A percentile compares a stretch with the other conserved stretches of the same genome.
Conservation (phyloP, 2,888 invertebrate genomes). For the Bedellia somnulentella region DNA sequence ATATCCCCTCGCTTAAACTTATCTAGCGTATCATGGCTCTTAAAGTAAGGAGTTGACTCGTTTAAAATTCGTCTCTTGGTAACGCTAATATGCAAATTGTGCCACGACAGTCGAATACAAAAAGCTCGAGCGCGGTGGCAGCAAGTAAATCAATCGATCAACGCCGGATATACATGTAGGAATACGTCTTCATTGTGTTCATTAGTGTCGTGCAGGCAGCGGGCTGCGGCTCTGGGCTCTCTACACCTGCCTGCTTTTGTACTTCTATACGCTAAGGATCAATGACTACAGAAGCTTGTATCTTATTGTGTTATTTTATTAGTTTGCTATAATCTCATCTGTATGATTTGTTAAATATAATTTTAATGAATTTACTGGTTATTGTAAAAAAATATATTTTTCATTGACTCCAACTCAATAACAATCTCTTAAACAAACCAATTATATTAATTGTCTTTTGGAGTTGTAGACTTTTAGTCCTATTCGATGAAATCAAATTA, state of each 20-base stretch:
- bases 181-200: constrained; percentile 48
- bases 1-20: constrained; percentile 25
- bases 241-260: constrained; percentile 37
- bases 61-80: constrained; percentile 49
- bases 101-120: constrained; percentile 55
- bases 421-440: too few species aligned
- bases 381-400: too few species aligned
- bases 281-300: too few species aligned
- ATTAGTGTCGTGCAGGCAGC: constrained; percentile 41
- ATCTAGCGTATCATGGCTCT: constrained; percentile 34
- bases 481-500: too few species aligned
- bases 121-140: constrained; percentile 58
- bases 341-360: too few species aligned
- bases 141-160: constrained; percentile 62
- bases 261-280: not conserved
- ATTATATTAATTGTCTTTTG: too few species aligned
- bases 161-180: constrained; percentile 55
- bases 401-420: too few species aligned
- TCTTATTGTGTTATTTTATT: too few species aligned
- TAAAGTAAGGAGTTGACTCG: constrained; percentile 25
- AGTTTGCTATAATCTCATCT: too few species aligned
- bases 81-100: constrained; percentile 51
- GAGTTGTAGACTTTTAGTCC: too few species aligned
- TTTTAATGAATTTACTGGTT: too few species aligned
- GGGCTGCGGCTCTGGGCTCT: constrained; percentile 15